Evolutionary conservation across 1,140 invertebrate species (phyloP).

Genomic region (Magallana gigas): DNA sequence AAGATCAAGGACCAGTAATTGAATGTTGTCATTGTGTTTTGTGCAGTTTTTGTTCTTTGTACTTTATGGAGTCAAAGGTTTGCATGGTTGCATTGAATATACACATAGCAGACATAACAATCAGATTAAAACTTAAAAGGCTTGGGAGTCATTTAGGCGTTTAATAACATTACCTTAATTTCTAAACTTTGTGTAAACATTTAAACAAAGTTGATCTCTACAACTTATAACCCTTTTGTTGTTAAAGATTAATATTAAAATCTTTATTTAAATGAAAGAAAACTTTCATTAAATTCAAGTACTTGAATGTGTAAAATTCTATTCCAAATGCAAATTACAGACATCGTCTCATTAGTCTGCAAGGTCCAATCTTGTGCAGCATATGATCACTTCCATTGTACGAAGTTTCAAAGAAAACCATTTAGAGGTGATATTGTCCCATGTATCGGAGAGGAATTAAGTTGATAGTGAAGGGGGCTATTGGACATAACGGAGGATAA

Average conservation of each 20-base stretch:
- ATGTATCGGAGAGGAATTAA: not conserved
- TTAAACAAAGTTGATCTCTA: slow-evolving; percentile 22
- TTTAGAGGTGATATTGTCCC: not conserved
- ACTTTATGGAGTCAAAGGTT: too few relatives aligned
- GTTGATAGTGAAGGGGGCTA: not conserved
- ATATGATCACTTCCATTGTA: not conserved
- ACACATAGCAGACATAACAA: not conserved
- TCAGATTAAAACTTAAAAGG: not conserved
- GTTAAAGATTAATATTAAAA: not conserved
- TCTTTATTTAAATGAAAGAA: not conserved
- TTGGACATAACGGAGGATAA: not conserved
- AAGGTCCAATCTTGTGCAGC: not conserved
- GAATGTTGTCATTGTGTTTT: not conserved
- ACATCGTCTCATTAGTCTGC: not conserved
- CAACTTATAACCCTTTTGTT: not conserved
- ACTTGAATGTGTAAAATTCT: not conserved
- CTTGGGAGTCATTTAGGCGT: not conserved
- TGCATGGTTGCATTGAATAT: not conserved
- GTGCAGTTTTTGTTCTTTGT: too few relatives aligned
- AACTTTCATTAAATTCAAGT: not conserved
- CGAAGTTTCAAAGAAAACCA: not conserved
- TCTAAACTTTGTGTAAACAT: slow-evolving; percentile 11
- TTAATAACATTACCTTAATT: slow-evolving; percentile 33
- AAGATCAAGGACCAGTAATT: slow-evolving; percentile 1
- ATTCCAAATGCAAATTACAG: not conserved